Base-by-base conservation (phyloP, 2,113 vertebrate genomes). In the Peromyscus californicus region DNA sequence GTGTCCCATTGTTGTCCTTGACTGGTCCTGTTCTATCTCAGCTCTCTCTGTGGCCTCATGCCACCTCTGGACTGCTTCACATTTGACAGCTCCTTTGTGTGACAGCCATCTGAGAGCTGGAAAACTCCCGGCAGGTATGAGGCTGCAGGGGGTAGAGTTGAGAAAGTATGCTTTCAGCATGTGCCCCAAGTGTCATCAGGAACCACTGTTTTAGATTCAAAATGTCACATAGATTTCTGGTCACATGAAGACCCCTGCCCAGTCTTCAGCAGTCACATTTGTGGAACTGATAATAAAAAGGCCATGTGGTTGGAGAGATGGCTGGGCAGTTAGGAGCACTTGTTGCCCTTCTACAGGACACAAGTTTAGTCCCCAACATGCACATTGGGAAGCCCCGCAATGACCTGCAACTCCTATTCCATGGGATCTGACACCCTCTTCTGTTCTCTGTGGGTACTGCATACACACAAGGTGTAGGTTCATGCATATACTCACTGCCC, bases 231-330 rank as follows among this genome's bases (percentile, higher is more conserved):
- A 16, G 2, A 63, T 61, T 59, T 80, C 57, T 24, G n/a, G 29
- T 65, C 45, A 54, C 3, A 1, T 4, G 21, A 63, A n/a, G 42
- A 1, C 31, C 72, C 57, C 31, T 39, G 26, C 13, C 72, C 13
- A 21, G 1, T 24, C 39, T 80, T 45, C 21, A 51, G 45, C 63
- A 22, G 45, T 70, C 45, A 26, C 78, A 65, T 45, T 80, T 67
- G 21, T 72, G 36, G 79, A 97, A 90, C 61, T 70, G 36, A 83
- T 65, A 42, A 69, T 12, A 65, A 96, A 74, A 83, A 65, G 42
- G 15, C 61, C 51, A 39, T 7, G 22, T 63, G 26, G 61, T 21
- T 86, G 31, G 24, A 85, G 59, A 65, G 83, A 65, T 16, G 2
- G 26, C 16, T 45, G 26, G 4, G 39, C 13, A 6, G 26, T 85